Percentiles rank a stretch among this genome's conserved stretches.
phyloP scores from a whole-genome alignment of 2,113 vertebrate genomes.

The Ursus arctos region DNA sequence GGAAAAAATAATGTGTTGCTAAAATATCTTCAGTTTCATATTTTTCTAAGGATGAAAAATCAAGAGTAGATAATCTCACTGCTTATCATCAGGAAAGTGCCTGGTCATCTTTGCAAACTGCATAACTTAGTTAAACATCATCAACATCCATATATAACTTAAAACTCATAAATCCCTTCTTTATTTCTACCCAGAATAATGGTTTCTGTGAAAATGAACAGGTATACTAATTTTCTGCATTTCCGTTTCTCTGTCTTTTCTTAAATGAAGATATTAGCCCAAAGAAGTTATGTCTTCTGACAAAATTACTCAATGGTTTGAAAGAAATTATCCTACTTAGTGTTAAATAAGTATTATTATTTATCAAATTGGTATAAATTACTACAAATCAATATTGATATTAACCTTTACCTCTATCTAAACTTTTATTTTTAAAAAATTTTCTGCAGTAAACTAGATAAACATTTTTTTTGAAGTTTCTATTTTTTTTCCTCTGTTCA shows the following conservation, averaged over 20 bases:
- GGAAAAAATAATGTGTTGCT: background rate
- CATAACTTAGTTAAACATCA: background rate
- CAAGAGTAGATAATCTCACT: background rate
- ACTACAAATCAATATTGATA: background rate
- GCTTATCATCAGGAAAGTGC: background rate
- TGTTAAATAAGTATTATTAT: slow-evolving; percentile 8
- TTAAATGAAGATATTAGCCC: background rate
- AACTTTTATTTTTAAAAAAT: background rate
- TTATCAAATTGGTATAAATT: background rate
- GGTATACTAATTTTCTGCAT: background rate
- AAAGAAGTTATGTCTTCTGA: background rate
- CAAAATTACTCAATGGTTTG: background rate
- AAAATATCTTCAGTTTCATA: background rate
- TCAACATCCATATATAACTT: background rate
- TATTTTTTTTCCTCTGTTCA: background rate
- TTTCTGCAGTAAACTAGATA: background rate
- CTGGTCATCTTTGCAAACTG: background rate
- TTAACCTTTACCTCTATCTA: background rate
- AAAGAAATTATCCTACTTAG: background rate
- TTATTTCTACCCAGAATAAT: background rate
- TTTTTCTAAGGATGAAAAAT: background rate
- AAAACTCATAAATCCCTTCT: background rate
- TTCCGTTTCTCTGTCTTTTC: slow-evolving; percentile 2
- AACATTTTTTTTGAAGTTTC: background rate
- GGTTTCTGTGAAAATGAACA: background rate